A percentile compares a stretch with the other conserved stretches of the same genome.
These are phyloP conservation scores for Schizothorax lantsangensis DNA, from an alignment of 2,797 vertebrate genomes.

Conservation along the genomic window DNA sequence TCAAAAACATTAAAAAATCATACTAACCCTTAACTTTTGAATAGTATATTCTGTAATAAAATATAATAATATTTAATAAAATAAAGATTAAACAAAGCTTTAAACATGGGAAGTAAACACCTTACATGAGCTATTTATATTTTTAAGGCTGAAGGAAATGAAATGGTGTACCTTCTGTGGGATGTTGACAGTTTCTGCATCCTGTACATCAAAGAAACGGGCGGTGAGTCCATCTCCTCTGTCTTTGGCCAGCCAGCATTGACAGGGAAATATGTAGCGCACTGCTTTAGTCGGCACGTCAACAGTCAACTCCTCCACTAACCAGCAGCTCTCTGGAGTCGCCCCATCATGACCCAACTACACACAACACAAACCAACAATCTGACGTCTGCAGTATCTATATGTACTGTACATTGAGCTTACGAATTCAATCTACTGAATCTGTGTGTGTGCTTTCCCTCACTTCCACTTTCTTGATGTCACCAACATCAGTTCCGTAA, in stretches of 20 bases:
- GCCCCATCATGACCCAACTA: constrained; percentile 95
- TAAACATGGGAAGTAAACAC: background rate
- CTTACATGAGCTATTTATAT: background rate
- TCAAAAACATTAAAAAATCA: background rate
- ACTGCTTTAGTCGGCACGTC: constrained; percentile 91
- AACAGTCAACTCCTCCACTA: constrained; percentile 89
- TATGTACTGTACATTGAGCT: background rate
- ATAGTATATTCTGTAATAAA: background rate
- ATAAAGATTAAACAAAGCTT: too few relatives aligned
- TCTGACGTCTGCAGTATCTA: background rate
- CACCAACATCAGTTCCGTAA: constrained; percentile 86
- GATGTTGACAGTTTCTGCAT: constrained; percentile 87
- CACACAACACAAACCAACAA: constrained; percentile 56
- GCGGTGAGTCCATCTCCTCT: constrained; percentile 92
- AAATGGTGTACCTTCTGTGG: constrained; percentile 82
- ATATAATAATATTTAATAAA: background rate
- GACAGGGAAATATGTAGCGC: constrained; percentile 90
- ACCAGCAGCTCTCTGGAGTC: constrained; percentile 96
- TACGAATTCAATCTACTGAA: background rate
- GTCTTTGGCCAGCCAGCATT: constrained; percentile 98
- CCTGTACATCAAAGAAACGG: constrained; percentile 88
- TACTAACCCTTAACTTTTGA: background rate
- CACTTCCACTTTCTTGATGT: constrained; percentile 96
- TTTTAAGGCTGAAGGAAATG: background rate
- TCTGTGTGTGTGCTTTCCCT: constrained; percentile 6